Percentiles rank a stretch among this genome's conserved stretches.
These are phyloP conservation scores for Eupithecia centaureata DNA, from an alignment of 2,888 invertebrate genomes.

Conservation along the genomic window DNA sequence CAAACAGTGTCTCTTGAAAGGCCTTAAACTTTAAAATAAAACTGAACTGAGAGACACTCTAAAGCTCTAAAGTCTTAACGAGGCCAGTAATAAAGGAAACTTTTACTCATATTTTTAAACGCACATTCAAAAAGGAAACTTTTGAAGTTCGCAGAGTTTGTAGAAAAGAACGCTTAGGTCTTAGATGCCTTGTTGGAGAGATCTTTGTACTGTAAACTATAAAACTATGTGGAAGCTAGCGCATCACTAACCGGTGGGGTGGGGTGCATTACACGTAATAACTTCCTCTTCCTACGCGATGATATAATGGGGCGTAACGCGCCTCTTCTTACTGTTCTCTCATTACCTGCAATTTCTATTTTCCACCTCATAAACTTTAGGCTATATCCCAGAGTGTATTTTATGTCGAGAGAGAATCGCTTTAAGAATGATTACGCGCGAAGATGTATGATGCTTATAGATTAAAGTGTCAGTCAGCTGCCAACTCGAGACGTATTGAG, in stretches of 20 bases:
- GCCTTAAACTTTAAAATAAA: constrained; percentile 27
- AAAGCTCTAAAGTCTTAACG: constrained; percentile 37
- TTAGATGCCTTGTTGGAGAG: constrained; percentile 26
- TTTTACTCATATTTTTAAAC: constrained; percentile 41
- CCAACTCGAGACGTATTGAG: constrained; percentile 1
- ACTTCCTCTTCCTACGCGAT: constrained; percentile 64
- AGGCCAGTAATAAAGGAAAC: constrained; percentile 41
- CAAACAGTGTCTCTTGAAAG: constrained; percentile 13
- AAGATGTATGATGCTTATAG: constrained; percentile 3
- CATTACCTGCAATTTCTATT: constrained; percentile 53
- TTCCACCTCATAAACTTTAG: constrained; percentile 25
- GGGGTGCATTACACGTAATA: constrained; percentile 70
- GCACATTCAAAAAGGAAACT: constrained; percentile 41
- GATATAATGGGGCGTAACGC: constrained; percentile 64
- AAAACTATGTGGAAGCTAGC: constrained; percentile 9
- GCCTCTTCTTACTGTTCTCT: constrained; percentile 52
- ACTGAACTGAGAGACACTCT: constrained; percentile 23
- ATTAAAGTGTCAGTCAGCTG: constrained; percentile 4
- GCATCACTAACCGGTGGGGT: constrained; percentile 55
- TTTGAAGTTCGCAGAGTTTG: constrained; percentile 24
- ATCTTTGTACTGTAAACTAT: constrained; percentile 20
- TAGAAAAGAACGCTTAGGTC: constrained; percentile 23
- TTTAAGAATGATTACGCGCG: constrained; percentile 3
- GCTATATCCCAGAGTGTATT: background rate
- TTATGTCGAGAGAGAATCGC: background rate